phyloP scores from a whole-genome alignment of 2,888 invertebrate species.

The Amphipyra berbera region DNA sequence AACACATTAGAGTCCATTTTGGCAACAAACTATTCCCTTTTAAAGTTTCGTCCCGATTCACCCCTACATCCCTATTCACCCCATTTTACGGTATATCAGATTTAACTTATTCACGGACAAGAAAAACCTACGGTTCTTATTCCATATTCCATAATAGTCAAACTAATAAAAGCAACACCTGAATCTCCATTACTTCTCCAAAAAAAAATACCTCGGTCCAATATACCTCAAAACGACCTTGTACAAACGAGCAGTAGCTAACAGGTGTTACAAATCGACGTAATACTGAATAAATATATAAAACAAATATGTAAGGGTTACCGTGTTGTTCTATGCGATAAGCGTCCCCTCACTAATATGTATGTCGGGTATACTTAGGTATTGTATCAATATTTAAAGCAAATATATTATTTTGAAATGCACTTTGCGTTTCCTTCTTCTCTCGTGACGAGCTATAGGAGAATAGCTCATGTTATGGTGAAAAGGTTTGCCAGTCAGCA shows the following conservation, averaged over 20 bases:
- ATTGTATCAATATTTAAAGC: conserved; percentile 39
- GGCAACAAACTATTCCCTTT: too few relatives aligned
- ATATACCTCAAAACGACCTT: conserved; percentile 52
- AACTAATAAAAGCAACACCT: conserved; percentile 45
- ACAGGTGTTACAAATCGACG: conserved; percentile 59
- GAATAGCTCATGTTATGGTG: too few relatives aligned
- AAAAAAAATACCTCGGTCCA: conserved; percentile 54
- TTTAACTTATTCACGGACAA: too few relatives aligned
- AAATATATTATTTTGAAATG: conserved; percentile 10
- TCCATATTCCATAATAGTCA: conserved; percentile 25
- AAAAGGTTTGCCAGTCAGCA: too few relatives aligned
- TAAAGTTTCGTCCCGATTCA: too few relatives aligned
- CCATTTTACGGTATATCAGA: too few relatives aligned
- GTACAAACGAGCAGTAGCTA: conserved; percentile 48
- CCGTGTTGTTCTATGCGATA: conserved; percentile 43
- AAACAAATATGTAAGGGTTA: conserved; percentile 47
- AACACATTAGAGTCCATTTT: too few relatives aligned
- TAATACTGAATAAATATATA: conserved; percentile 59
- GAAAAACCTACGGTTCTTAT: neutral
- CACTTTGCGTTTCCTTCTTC: neutral
- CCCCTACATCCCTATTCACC: too few relatives aligned
- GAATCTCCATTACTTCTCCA: conserved; percentile 47
- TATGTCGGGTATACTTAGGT: conserved; percentile 5
- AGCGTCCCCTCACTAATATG: conserved; percentile 23
- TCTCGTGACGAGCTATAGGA: too few relatives aligned